Percentiles rank a stretch among this genome's conserved stretches.
These are phyloP conservation scores for Drosophila sulfurigaster DNA, from an alignment of 1,140 invertebrate genomes.

Conservation along the genomic window DNA sequence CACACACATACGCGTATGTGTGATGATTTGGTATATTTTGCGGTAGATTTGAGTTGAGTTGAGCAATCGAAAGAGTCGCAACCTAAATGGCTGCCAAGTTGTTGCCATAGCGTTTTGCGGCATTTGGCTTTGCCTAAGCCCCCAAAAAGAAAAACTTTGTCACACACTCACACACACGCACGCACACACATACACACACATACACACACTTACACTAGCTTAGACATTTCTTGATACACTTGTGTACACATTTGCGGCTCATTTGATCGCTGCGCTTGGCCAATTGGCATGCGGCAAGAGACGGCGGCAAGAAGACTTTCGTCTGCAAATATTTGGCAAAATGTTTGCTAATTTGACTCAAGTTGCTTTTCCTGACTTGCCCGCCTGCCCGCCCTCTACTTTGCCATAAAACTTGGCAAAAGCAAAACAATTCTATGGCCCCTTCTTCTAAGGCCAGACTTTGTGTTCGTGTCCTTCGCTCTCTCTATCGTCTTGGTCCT, in stretches of 20 bases:
- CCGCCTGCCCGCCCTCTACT: background rate
- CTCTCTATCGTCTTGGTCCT: background rate
- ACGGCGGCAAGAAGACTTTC: slow-evolving; percentile 47
- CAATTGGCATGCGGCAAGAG: slow-evolving; percentile 54
- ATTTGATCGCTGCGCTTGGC: slow-evolving; percentile 73
- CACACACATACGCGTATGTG: background rate
- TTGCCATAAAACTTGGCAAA: slow-evolving; percentile 20
- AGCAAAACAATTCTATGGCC: slow-evolving; percentile 13
- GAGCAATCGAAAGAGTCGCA: too few species aligned
- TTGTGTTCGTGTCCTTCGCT: too few species aligned
- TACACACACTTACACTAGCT: background rate
- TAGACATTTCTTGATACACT: slow-evolving; percentile 23
- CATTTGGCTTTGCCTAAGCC: slow-evolving; percentile 33
- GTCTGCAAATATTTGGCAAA: slow-evolving; percentile 70
- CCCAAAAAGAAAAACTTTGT: slow-evolving; percentile 26
- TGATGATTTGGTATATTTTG: slow-evolving; percentile 7
- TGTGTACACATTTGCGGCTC: slow-evolving; percentile 79
- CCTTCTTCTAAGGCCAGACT: background rate
- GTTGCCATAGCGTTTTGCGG: slow-evolving; percentile 44
- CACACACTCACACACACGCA: background rate
- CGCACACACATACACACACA: background rate
- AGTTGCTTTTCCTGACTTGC: slow-evolving; percentile 29
- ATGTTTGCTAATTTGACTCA: slow-evolving; percentile 75
- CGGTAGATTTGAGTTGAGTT: background rate
- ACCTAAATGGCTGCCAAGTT: slow-evolving; percentile 26